phyloP scores from a whole-genome alignment of 1,140 invertebrate genomes.

The Heliconius hermathena region DNA sequence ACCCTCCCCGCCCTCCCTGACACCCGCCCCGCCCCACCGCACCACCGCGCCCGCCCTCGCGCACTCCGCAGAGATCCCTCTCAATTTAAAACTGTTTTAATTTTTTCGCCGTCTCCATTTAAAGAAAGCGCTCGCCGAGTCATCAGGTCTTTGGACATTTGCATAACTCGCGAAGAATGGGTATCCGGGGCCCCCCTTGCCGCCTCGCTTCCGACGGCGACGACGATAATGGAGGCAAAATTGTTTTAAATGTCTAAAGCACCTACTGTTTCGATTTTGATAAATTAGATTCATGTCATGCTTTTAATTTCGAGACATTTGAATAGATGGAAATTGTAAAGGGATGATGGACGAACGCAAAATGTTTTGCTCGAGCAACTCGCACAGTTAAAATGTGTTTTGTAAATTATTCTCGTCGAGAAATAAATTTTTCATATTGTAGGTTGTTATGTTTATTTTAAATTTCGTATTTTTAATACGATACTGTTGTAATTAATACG shows the following conservation, averaged over 20 bases:
- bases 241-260: conserved; percentile 29
- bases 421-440: not conserved
- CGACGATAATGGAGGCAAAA: conserved; percentile 29
- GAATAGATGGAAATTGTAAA: conserved; percentile 6
- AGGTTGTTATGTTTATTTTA: too few species aligned
- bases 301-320: conserved; percentile 13
- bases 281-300: conserved; percentile 15
- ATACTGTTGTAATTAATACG: too few species aligned
- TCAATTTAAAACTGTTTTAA: conserved; percentile 62
- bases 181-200: not conserved
- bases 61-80: conserved; percentile 28
- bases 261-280: conserved; percentile 17
- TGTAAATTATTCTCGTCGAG: not conserved
- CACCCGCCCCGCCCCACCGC: conserved; percentile 18
- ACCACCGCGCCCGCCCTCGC: conserved; percentile 18
- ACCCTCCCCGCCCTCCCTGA: conserved; percentile 26
- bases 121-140: conserved; percentile 39
- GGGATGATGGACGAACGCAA: not conserved
- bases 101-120: conserved; percentile 54
- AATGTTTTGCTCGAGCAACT: not conserved
- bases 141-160: conserved; percentile 40
- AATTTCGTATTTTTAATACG: too few species aligned
- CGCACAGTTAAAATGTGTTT: not conserved
- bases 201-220: not conserved
- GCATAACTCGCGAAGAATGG: conserved; percentile 30